phyloP scores from a whole-genome alignment of 2,113 vertebrate species.

The Cathartes aura region DNA sequence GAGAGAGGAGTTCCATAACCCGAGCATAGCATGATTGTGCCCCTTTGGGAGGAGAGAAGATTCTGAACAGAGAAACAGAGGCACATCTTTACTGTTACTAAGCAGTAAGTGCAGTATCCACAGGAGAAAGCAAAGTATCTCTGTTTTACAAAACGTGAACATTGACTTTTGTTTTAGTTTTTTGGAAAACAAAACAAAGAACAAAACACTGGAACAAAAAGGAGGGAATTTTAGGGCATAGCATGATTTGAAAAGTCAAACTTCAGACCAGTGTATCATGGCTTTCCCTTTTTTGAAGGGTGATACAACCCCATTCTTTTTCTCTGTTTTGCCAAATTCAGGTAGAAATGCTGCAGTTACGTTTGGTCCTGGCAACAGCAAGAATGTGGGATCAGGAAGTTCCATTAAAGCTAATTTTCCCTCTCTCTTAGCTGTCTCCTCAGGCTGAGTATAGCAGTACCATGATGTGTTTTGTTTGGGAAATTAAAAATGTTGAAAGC shows the following conservation, averaged over 20 bases:
- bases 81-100: not conserved
- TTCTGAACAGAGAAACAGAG: not conserved
- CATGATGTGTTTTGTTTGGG: not conserved
- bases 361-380: not conserved
- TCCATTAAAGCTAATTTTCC: not conserved
- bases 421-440: not conserved
- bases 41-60: not conserved
- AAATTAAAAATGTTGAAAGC: conserved; percentile 3
- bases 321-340: not conserved
- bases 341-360: not conserved
- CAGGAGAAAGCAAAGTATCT: not conserved
- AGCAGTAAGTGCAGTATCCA: not conserved
- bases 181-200: not conserved
- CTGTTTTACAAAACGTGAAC: not conserved
- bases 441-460: not conserved
- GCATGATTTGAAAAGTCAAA: not conserved
- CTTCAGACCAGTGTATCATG: not conserved
- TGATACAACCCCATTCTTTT: not conserved
- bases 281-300: not conserved
- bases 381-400: not conserved
- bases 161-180: not conserved
- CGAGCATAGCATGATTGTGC: not conserved
- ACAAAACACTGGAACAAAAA: not conserved
- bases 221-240: not conserved
- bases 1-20: not conserved